Base-by-base conservation (phyloP, 2,888 invertebrate species). In the Pollenia labialis region DNA sequence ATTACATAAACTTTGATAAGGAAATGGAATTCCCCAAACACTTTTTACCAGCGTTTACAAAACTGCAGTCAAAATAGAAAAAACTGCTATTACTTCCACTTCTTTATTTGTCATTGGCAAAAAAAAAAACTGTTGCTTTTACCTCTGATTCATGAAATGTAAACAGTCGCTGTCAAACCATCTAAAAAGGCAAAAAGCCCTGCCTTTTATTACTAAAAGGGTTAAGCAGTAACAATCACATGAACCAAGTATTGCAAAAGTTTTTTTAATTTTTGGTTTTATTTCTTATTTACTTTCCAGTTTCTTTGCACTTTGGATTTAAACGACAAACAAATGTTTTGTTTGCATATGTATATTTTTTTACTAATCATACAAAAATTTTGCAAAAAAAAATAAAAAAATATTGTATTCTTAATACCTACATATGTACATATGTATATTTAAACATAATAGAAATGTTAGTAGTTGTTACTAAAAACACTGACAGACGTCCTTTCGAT, bases 291-390 rank as follows among this genome's bases (percentile, higher is more conserved):
- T 10, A 56, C 11, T 72, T 56, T 23, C 6, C 18, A 46, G 23
- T 56, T 23, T 44, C 14, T 44, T 23, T 71, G 71, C 23, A 56
- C 44, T 54, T 71, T 44, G 23, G 23, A 54, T 68, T 23, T 32
- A 18, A 52, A 16, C 14, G 8, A 2, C 4, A 40, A 52, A 11
- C n/a, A 52, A n/a, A 1, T 23, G n/a, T 23, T 23, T 23, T 23
- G 23, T 23, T 23, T 23, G 18, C 2, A 23, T 23, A 23, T 1
- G 18, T 23, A 23, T 23, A 23, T 23, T 52, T 60, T 60, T 32
- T 32, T 32, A 11, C 56, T 32, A 56, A 4, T 23, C 23, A 32
- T 10, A 64, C 40, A 44, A 18, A 10, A 44, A 64, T 1, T 44
- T 6, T 0, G 42, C 14, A 16, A 0, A 11, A 56, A 72, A 6